phyloP scores from a whole-genome alignment of 2,797 vertebrate genomes.

The Acrossocheilus fasciatus region DNA sequence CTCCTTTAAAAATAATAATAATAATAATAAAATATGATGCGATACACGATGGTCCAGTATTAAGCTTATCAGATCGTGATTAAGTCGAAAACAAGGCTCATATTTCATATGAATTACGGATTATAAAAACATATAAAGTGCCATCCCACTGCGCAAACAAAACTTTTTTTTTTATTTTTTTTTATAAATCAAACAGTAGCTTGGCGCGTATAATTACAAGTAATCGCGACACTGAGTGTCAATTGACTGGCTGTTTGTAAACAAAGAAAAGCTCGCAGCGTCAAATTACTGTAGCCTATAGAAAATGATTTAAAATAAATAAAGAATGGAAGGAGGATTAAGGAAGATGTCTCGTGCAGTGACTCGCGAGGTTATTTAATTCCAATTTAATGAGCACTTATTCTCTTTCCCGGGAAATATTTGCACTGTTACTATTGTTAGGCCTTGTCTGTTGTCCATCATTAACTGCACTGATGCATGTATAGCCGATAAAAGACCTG shows the following conservation, averaged over 20 bases:
- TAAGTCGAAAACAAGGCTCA: neutral
- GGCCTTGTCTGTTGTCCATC: slow-evolving; percentile 49
- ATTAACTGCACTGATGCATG: slow-evolving; percentile 50
- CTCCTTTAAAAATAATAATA: neutral
- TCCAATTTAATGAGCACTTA: neutral
- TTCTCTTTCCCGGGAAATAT: slow-evolving; percentile 8
- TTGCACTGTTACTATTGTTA: slow-evolving; percentile 35
- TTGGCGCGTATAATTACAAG: slow-evolving; percentile 30
- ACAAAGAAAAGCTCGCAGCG: neutral
- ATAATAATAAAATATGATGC: slow-evolving; percentile 2
- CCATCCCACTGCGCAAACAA: slow-evolving; percentile 20
- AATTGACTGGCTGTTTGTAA: slow-evolving; percentile 16
- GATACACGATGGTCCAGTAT: neutral
- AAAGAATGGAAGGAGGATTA: neutral
- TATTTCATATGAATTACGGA: neutral
- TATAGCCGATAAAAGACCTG: slow-evolving; percentile 60
- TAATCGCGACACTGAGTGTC: neutral
- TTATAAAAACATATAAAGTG: neutral
- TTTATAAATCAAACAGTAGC: neutral
- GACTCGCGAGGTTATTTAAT: neutral
- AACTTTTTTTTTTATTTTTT: neutral
- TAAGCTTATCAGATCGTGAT: neutral
- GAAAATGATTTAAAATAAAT: neutral
- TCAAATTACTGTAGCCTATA: neutral
- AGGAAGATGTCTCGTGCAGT: slow-evolving; percentile 8